phyloP scores from a whole-genome alignment of 2,888 invertebrate species.

The Argyresthia albistria region DNA sequence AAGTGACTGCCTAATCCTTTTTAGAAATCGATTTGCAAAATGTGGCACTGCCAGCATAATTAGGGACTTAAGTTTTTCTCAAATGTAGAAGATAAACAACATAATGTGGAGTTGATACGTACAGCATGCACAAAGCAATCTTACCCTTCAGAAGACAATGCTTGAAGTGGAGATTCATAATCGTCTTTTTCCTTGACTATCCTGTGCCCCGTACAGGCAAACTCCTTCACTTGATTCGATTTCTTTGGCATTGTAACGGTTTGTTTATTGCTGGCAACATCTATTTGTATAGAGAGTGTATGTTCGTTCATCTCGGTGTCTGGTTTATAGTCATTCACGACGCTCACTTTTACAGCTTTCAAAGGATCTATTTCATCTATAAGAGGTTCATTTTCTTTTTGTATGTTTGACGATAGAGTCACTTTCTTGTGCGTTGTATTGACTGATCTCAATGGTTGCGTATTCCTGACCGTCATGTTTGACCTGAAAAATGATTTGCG shows the following conservation, averaged over 20 bases:
- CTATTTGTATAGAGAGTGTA: constrained; percentile 35
- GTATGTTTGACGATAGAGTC: constrained; percentile 25
- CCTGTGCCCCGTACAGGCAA: background rate
- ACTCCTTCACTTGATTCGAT: constrained; percentile 12
- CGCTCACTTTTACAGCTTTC: constrained; percentile 38
- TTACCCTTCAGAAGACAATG: constrained; percentile 44
- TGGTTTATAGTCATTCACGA: constrained; percentile 31
- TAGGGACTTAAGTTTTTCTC: background rate
- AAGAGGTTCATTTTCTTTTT: constrained; percentile 52
- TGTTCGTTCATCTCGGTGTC: constrained; percentile 15
- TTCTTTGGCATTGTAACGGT: constrained; percentile 31
- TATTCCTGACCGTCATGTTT: background rate
- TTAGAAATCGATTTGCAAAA: background rate
- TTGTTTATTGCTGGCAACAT: constrained; percentile 41
- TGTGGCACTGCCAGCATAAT: background rate
- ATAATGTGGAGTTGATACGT: background rate
- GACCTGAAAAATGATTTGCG: background rate
- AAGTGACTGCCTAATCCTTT: too few relatives aligned
- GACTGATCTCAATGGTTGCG: constrained; percentile 12
- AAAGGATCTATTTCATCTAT: constrained; percentile 33
- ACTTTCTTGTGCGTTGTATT: constrained; percentile 23
- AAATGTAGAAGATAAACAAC: background rate
- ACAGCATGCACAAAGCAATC: constrained; percentile 10
- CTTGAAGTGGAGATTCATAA: constrained; percentile 53
- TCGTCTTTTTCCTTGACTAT: constrained; percentile 22